These are phyloP conservation scores for Indri indri DNA, from an alignment of 2,113 vertebrate genomes.

Conservation along the genomic window DNA sequence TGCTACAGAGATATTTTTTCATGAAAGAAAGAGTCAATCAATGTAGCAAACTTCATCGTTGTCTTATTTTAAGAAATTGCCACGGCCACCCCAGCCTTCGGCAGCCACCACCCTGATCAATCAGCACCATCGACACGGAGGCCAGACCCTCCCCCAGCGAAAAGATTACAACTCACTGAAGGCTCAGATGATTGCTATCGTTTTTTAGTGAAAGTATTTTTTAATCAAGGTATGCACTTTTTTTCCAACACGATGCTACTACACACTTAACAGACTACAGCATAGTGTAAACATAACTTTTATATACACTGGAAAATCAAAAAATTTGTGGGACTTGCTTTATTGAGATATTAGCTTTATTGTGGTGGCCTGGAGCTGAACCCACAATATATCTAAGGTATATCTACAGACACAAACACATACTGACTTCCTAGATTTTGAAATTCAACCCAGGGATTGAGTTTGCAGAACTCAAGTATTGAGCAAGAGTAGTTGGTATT, in stretches of 20 bases:
- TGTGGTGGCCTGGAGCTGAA: not conserved
- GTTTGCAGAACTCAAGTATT: not conserved
- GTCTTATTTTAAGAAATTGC: not conserved
- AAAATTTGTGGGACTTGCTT: not conserved
- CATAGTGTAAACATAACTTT: not conserved
- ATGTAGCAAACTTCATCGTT: not conserved
- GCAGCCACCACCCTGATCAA: not conserved
- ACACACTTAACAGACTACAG: not conserved
- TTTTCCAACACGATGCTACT: not conserved
- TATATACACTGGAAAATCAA: not conserved
- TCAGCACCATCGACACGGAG: not conserved
- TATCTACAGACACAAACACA: not conserved
- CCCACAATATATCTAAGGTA: not conserved
- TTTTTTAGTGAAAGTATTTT: not conserved
- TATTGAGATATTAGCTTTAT: not conserved
- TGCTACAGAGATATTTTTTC: not conserved
- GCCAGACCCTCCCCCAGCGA: not conserved
- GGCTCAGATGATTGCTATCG: not conserved
- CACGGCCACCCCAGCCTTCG: not conserved
- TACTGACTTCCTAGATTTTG: not conserved
- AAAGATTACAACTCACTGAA: not conserved
- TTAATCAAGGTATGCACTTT: not conserved
- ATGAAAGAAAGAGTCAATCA: not conserved
- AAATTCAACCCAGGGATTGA: not conserved
- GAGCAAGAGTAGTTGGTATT: not conserved